phyloP scores from a whole-genome alignment of 2,797 vertebrate genomes.

The Pipistrellus pygmaeus region DNA sequence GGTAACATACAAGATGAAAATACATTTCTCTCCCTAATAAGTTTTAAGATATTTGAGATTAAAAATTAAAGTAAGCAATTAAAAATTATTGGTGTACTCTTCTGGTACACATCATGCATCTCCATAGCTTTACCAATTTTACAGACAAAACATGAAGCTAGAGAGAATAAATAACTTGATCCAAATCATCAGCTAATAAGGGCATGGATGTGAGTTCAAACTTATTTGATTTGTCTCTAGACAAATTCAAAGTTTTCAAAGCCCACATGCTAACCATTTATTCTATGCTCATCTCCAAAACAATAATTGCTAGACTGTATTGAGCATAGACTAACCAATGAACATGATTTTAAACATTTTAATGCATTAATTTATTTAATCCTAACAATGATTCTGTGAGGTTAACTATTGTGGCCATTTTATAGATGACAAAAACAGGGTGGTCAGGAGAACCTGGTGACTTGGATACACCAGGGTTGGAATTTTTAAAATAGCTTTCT shows the following conservation, averaged over 20 bases:
- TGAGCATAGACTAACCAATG: not conserved
- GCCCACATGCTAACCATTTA: not conserved
- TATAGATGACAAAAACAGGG: not conserved
- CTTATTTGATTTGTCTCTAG: not conserved
- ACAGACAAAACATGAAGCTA: not conserved
- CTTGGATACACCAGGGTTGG: not conserved
- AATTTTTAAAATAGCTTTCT: not conserved
- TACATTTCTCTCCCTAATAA: not conserved
- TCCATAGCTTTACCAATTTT: not conserved
- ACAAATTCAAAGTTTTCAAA: not conserved
- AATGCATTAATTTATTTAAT: not conserved
- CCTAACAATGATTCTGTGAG: not conserved
- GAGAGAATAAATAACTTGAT: not conserved
- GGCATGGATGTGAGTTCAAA: not conserved
- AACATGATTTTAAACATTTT: not conserved
- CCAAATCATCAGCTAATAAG: not conserved
- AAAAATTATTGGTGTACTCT: not conserved
- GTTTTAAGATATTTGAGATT: not conserved
- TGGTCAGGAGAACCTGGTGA: not conserved
- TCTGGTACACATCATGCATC: not conserved
- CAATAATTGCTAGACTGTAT: not conserved
- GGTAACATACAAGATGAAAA: not conserved
- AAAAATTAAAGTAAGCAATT: not conserved
- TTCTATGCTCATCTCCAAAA: not conserved
- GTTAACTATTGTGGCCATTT: not conserved